phyloP scores from a whole-genome alignment of 2,797 vertebrate species.

The Centropyge bicolor region DNA sequence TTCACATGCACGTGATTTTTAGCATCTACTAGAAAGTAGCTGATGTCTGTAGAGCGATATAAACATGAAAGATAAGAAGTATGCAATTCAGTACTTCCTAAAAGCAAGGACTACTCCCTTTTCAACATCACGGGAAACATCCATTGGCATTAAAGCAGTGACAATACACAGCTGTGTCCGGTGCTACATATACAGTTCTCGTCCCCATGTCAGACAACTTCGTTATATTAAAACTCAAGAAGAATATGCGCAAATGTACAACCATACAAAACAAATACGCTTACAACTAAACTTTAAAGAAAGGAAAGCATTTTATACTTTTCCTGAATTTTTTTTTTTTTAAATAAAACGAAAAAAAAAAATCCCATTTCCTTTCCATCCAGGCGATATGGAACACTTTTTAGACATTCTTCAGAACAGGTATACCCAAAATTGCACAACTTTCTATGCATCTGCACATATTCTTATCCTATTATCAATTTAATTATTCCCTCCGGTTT shows the following conservation, averaged over 20 bases:
- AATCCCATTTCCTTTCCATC: slow-evolving; percentile 23
- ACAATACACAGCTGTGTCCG: slow-evolving; percentile 55
- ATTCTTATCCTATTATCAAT: slow-evolving; percentile 9
- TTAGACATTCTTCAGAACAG: slow-evolving; percentile 31
- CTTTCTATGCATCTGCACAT: slow-evolving; percentile 18
- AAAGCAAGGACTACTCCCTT: slow-evolving; percentile 33
- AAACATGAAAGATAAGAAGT: slow-evolving; percentile 43
- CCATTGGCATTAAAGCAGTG: slow-evolving; percentile 47
- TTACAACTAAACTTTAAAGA: slow-evolving; percentile 22
- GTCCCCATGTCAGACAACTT: slow-evolving; percentile 14
- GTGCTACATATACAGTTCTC: slow-evolving; percentile 65
- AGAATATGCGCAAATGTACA: slow-evolving; percentile 25
- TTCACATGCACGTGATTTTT: slow-evolving; percentile 31
- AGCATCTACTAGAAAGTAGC: slow-evolving; percentile 5
- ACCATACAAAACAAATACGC: slow-evolving; percentile 46
- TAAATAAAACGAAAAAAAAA: neutral
- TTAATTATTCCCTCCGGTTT: neutral
- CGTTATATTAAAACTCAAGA: slow-evolving; percentile 19
- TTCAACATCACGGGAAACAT: slow-evolving; percentile 34
- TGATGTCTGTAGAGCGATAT: slow-evolving; percentile 24
- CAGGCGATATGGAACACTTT: slow-evolving; percentile 35
- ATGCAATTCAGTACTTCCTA: slow-evolving; percentile 25
- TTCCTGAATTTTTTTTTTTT: slow-evolving; percentile 6
- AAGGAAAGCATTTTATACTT: slow-evolving; percentile 14
- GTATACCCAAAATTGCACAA: slow-evolving; percentile 21